Evolutionary conservation across 2,797 vertebrate genomes (phyloP), one percentile per base, ranked within the genome.

Genomic region (Xiphorhynchus erythropygius): DNA sequence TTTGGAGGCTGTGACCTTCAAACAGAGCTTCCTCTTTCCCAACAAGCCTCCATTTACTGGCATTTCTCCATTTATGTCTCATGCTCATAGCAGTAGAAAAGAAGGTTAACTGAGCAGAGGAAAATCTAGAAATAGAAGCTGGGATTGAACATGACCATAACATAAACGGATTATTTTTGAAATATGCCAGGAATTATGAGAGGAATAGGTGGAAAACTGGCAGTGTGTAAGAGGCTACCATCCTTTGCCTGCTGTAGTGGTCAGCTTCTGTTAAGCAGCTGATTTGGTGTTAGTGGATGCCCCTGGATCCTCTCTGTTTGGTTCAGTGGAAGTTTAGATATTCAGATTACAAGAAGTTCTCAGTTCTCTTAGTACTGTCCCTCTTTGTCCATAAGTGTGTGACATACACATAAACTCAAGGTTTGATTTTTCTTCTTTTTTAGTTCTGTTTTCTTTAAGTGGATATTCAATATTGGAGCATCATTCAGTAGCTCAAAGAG

Each of bases 241-340:
- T 15, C 6, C 8, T 82, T 59, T 73, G 63, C 39, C 18, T 0
- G 0, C 39, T 60, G 11, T 35, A n/a, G 46, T 19, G 9, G 11
- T 60, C 64, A 82, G 2, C 47, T 53, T 64, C 21, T 37, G 35
- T 44, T 68, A 59, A 62, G 50, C 9, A 16, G 37, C 28, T 78
- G 46, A 23, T 65, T 21, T 88, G 57, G 21, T 75, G 42, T 75
- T 49, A 46, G 23, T 59, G 52, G 55, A 44, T 76, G 37, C 39
- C 27, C 13, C 30, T 85, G 87, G 8, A 27, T 56, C 33, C 76
- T 89, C 42, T 46, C 39, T 60, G 30, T 70, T 82, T 44, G 68
- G 27, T 75, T 88, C 50, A 44, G 18, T 59, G 47, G 28, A 57
- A 87, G 32, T 57, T 87, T 42, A 91, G 69, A 46, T 71, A 60